These are phyloP conservation scores for Neoaliturus tenellus DNA, from an alignment of 2,888 invertebrate genomes.

Conservation along the genomic window DNA sequence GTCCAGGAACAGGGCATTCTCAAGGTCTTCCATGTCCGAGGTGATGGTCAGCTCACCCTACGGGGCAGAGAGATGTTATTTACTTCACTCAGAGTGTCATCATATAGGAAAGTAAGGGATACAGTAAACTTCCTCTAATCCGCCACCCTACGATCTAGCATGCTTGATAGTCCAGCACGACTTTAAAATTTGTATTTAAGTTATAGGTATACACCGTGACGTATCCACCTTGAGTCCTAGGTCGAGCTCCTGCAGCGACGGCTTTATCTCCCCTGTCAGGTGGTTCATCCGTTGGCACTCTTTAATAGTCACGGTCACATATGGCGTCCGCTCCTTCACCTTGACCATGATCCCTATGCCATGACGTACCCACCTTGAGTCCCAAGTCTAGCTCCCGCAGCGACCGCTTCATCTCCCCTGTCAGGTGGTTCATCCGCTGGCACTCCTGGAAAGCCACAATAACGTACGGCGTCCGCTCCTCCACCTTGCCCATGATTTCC, in stretches of 20 bases:
- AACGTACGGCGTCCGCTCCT: conserved; percentile 97
- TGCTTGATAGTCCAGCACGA: too few species aligned
- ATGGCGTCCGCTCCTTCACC: too few species aligned
- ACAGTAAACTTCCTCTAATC: too few species aligned
- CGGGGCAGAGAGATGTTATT: too few species aligned
- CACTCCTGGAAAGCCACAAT: conserved; percentile 98
- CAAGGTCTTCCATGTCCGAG: conserved; percentile 96
- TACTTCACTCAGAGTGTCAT: too few species aligned
- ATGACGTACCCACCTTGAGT: conserved; percentile 80
- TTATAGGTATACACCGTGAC: too few species aligned
- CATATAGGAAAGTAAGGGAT: too few species aligned
- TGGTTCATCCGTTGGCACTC: too few species aligned
- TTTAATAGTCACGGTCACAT: too few species aligned
- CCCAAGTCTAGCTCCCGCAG: conserved; percentile 95
- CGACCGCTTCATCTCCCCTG: conserved; percentile 93
- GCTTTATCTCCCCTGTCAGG: too few species aligned
- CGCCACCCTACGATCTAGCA: too few species aligned
- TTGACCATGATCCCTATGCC: too few species aligned
- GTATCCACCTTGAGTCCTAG: neutral
- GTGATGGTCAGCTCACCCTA: conserved; percentile 97
- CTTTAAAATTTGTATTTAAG: neutral
- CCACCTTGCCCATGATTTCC: conserved; percentile 96
- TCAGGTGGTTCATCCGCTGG: conserved; percentile 96
- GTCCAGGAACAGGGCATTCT: conserved; percentile 94
- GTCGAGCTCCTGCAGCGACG: neutral